Percentiles rank a stretch among this genome's conserved stretches.
These are phyloP conservation scores for Lophius americanus DNA, from an alignment of 2,797 vertebrate genomes.

Conservation along the genomic window DNA sequence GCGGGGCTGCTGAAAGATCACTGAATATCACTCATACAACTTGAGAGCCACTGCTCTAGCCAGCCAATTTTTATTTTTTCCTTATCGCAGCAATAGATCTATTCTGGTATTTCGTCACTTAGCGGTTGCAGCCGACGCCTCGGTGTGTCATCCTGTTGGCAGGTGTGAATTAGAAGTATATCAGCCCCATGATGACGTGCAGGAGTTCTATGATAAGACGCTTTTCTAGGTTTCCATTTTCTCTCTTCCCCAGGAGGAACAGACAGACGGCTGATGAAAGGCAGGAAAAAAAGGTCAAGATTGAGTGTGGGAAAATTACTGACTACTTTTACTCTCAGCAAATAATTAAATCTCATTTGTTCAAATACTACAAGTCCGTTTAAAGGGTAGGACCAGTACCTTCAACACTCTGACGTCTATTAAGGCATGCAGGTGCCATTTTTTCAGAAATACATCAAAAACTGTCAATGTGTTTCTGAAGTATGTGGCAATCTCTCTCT, in stretches of 20 bases:
- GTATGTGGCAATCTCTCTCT: no score
- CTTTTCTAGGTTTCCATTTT: slow-evolving; percentile 14
- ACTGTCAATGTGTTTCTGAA: no score
- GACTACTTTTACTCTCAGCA: slow-evolving; percentile 7
- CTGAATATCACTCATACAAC: slow-evolving; percentile 51
- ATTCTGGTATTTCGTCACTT: slow-evolving; percentile 26
- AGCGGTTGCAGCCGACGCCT: slow-evolving; percentile 16
- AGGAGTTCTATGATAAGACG: slow-evolving; percentile 15
- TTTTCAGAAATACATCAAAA: no score
- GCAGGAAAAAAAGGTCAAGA: slow-evolving; percentile 8
- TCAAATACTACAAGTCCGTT: slow-evolving; percentile 11
- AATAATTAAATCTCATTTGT: slow-evolving; percentile 5
- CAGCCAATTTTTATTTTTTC: slow-evolving; percentile 3
- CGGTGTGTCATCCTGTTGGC: slow-evolving; percentile 26
- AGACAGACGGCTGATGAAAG: neutral
- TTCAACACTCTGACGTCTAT: neutral
- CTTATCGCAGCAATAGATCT: slow-evolving; percentile 23
- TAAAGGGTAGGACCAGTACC: slow-evolving; percentile 20
- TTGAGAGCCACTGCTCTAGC: slow-evolving; percentile 18
- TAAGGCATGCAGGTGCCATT: no score
- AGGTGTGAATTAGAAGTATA: slow-evolving; percentile 41
- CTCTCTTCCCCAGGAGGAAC: slow-evolving; percentile 4
- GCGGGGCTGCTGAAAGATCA: slow-evolving; percentile 38
- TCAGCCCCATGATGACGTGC: slow-evolving; percentile 11
- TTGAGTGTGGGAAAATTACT: slow-evolving; percentile 5